A percentile compares a stretch with the other conserved stretches of the same genome.
phyloP scores from a whole-genome alignment of 2,888 invertebrate genomes.

The Chrysolina americana region DNA sequence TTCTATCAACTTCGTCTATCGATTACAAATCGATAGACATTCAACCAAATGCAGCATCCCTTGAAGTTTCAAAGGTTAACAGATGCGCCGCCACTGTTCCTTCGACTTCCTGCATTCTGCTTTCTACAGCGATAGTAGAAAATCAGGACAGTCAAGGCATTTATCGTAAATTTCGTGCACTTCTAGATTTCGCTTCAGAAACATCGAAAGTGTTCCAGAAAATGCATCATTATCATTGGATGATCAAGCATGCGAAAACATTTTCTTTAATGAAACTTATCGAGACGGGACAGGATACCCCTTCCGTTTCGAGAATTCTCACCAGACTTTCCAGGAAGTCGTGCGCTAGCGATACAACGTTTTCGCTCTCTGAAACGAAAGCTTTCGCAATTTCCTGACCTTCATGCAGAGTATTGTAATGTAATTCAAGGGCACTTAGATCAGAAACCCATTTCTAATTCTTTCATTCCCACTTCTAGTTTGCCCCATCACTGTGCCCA shows the following conservation, averaged over 20 bases:
- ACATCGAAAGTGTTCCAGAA: background rate
- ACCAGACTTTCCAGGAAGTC: constrained; percentile 25
- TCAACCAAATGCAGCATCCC: no score
- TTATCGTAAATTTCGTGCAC: background rate
- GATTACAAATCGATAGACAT: no score
- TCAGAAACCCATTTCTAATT: background rate
- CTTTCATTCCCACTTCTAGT: background rate
- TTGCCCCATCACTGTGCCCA: background rate
- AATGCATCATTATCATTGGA: background rate
- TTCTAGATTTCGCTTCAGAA: background rate
- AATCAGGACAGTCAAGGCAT: background rate
- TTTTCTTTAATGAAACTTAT: constrained; percentile 24
- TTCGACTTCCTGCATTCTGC: background rate
- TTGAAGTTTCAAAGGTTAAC: no score
- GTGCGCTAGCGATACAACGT: constrained; percentile 14
- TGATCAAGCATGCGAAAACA: constrained; percentile 35
- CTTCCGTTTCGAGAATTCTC: constrained; percentile 33
- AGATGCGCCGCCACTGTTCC: background rate
- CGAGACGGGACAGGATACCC: constrained; percentile 33
- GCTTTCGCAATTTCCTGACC: constrained; percentile 21
- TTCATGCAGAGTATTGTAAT: constrained; percentile 27
- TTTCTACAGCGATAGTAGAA: background rate
- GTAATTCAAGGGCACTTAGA: no score
- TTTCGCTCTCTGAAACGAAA: constrained; percentile 35
- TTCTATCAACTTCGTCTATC: background rate